Base-by-base conservation (phyloP, 2,797 vertebrate species). In the Parambassis ranga region DNA sequence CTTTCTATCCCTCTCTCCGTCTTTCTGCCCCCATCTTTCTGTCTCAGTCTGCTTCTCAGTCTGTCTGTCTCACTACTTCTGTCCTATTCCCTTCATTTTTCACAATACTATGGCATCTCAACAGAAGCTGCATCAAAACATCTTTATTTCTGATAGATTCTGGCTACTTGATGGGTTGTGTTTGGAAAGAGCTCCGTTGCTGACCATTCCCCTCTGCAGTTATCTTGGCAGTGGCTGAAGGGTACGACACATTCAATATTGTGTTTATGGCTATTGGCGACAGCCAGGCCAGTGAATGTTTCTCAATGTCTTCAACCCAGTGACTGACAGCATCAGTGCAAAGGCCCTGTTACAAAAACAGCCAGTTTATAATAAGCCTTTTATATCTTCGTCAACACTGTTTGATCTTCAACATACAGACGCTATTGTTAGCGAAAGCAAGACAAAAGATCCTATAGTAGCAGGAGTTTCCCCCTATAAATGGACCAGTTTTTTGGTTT, bases 261-360 rank as follows among this genome's bases (percentile, higher is more conserved):
- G 83, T 88, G 87, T 90, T 89, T 87, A 89, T 84, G 82, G 82
- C 77, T 71, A 66, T 65, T 82, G 85, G 81, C 58, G 64, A 63
- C 84, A 72, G 85, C 64, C 62, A 49, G 79, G 75, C 71, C 62
- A 78, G 51, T 76, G 73, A 77, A 79, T 85, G 81, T 83, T 78
- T 79, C 71, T 83, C 71, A 86, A 37, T 81, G 79, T 71, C 71
- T 78, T 79, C 74, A 53, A 84, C 57, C 63, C 70, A 74, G 59
- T 65, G 76, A 77, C 81, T 69, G 76, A 76, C 60, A 80, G 60
- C 66, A 47, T 63, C 57, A 60, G 59, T 43, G 35, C 38, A 74
- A 75, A 76, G 79, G 51, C 28, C 10, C 41, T 64, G n/a, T 38
- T 22, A 65, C 37, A 55, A 79, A 86, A 82, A 83, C 78, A 79